Conservation (phyloP, 2,113 vertebrate species). For the Sardina pilchardus region DNA sequence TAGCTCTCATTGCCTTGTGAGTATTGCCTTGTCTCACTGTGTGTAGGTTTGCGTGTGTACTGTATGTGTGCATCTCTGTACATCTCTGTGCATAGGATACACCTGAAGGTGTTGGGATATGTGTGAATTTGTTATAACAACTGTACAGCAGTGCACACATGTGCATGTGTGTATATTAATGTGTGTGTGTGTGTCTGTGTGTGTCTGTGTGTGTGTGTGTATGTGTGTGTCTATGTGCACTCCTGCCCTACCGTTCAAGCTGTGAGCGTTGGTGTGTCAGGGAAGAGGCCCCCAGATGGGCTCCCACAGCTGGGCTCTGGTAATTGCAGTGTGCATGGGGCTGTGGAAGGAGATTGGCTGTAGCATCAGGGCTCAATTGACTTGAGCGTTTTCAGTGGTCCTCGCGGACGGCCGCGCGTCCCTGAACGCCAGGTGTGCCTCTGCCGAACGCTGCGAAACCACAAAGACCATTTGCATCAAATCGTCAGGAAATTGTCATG, state of each 20-base stretch:
- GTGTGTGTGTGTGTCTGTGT: not conserved
- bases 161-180: not conserved
- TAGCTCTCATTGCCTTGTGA: not conserved
- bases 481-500: constrained; percentile 46
- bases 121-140: not conserved
- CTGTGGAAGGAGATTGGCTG: constrained; percentile 44
- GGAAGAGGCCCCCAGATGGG: constrained; percentile 59
- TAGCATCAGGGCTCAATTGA: constrained; percentile 35
- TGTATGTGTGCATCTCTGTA: not conserved
- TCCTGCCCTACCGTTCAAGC: not conserved
- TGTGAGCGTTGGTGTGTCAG: constrained; percentile 34
- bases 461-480: constrained; percentile 65
- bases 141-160: not conserved
- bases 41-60: not conserved
- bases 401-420: constrained; percentile 44
- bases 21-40: too few relatives aligned
- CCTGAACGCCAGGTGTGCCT: constrained; percentile 51
- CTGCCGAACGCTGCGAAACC: constrained; percentile 51
- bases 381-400: constrained; percentile 49
- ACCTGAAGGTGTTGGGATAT: not conserved
- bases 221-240: not conserved
- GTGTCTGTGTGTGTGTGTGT: constrained; percentile 22
- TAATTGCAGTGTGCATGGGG: constrained; percentile 62
- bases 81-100: not conserved
- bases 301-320: constrained; percentile 65